Percentiles rank a stretch among this genome's conserved stretches.
Evolutionary conservation across 53 echinoderm and acorn worm genomes (phyloP).

Genomic region (Mesocentrotus franciscanus): DNA sequence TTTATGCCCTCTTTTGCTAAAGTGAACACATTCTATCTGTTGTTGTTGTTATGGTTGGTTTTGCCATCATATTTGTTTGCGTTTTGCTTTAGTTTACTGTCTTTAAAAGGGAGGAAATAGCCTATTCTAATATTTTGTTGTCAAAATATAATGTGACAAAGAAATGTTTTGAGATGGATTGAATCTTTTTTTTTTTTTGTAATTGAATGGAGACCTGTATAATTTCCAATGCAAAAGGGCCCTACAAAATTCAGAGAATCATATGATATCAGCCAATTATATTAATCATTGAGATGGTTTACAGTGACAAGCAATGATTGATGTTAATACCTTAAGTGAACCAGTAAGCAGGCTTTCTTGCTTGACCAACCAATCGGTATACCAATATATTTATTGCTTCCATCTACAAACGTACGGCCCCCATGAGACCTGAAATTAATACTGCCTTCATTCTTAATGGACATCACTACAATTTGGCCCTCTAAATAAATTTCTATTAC

Average conservation of each 20-base stretch:
- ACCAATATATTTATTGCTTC: constrained; percentile 5
- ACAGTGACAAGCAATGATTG: background rate
- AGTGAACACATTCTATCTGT: too few species aligned
- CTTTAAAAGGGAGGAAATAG: too few species aligned
- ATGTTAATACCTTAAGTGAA: background rate
- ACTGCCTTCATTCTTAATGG: background rate
- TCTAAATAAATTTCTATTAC: background rate
- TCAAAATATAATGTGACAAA: too few species aligned
- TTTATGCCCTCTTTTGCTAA: too few species aligned
- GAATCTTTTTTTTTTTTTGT: background rate
- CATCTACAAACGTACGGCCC: background rate
- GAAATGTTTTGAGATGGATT: too few species aligned
- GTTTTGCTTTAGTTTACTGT: too few species aligned
- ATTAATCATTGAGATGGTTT: background rate
- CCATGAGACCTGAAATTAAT: background rate
- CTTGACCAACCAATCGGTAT: background rate
- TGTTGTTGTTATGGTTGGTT: too few species aligned
- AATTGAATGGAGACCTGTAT: background rate
- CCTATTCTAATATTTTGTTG: too few species aligned
- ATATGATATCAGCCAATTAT: background rate
- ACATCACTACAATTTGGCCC: background rate
- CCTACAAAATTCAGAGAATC: background rate
- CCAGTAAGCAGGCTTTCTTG: background rate
- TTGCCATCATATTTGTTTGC: too few species aligned
- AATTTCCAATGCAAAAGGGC: background rate